Evolutionary conservation across 2,113 vertebrate genomes (phyloP).

Genomic region (Bettongia penicillata): DNA sequence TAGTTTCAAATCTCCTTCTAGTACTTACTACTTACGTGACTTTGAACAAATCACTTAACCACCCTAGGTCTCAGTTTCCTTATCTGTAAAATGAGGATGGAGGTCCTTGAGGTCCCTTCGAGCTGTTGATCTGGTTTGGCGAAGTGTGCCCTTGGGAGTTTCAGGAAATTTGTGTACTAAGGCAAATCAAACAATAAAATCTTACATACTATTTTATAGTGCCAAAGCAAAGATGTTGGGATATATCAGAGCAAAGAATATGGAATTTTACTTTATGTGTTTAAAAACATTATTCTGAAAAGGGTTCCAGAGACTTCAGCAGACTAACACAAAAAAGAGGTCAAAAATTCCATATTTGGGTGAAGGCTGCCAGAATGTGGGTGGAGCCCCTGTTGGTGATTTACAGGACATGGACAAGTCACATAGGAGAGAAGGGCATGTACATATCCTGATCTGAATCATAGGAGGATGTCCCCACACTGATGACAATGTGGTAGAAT

Average conservation of each 20-base stretch:
- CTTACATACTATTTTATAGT: background rate
- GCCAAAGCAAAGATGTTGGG: background rate
- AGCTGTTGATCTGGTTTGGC: background rate
- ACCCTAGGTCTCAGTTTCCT: background rate
- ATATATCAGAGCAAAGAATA: background rate
- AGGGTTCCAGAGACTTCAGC: background rate
- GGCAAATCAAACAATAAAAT: background rate
- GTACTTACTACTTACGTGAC: background rate
- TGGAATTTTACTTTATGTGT: background rate
- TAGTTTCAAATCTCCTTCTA: background rate
- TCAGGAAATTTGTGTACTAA: background rate
- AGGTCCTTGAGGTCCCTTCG: background rate
- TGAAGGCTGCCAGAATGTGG: background rate
- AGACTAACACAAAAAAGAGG: background rate
- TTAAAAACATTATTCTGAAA: background rate
- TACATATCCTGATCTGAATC: background rate
- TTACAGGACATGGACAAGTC: background rate
- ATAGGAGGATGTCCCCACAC: background rate
- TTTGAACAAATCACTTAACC: background rate
- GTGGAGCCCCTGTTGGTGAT: background rate
- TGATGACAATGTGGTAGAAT: background rate
- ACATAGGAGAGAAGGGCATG: background rate
- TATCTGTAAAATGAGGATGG: background rate
- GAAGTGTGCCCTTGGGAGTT: background rate
- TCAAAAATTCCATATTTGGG: background rate